These are phyloP conservation scores for Corapipo altera DNA, from an alignment of 2,113 vertebrate genomes.

Conservation along the genomic window DNA sequence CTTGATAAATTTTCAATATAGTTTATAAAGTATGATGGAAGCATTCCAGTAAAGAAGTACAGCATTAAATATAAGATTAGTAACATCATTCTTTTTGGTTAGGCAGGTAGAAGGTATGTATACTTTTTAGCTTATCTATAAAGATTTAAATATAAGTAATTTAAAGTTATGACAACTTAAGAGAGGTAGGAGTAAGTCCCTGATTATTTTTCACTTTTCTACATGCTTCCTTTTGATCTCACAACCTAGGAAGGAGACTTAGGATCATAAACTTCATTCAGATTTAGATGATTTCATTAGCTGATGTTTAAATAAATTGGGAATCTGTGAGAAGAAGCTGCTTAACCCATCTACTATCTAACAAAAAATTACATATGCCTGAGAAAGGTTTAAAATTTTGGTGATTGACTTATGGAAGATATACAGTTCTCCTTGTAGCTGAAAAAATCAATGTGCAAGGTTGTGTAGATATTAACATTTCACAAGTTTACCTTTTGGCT, in stretches of 20 bases:
- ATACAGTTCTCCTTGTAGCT: neutral
- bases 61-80: neutral
- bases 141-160: neutral
- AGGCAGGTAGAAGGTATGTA: neutral
- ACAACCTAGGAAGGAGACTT: neutral
- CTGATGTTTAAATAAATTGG: neutral
- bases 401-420: neutral
- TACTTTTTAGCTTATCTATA: neutral
- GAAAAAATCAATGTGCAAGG: neutral
- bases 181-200: neutral
- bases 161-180: neutral
- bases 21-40: neutral
- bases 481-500: neutral
- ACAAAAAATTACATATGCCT: neutral
- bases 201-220: neutral
- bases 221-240: neutral
- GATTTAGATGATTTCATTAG: neutral
- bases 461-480: neutral
- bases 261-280: neutral
- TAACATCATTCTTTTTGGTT: neutral
- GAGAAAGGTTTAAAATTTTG: neutral
- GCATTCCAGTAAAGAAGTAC: neutral
- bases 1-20: neutral
- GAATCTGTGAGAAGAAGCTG: neutral
- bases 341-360: neutral